phyloP scores from a whole-genome alignment of 2,888 invertebrate species.

The Uloborus plumipes region DNA sequence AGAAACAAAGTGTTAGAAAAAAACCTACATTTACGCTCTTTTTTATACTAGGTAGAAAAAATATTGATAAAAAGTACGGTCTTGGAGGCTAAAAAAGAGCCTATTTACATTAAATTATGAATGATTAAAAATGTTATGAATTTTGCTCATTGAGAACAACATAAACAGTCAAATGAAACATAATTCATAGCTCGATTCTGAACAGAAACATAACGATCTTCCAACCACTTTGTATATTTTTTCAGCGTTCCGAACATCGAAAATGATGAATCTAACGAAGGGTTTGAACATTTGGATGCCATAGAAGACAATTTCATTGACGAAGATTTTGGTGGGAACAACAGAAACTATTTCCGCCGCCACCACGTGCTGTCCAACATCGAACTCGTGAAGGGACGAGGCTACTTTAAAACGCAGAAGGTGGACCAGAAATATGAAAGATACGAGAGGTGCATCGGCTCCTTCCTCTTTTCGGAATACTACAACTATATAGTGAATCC shows the following conservation, averaged over 20 bases:
- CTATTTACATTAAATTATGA: too few relatives aligned
- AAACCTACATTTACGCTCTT: too few relatives aligned
- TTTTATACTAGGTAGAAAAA: too few relatives aligned
- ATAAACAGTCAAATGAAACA: too few relatives aligned
- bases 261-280: constrained; percentile 1
- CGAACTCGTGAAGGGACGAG: constrained; percentile 3
- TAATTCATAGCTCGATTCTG: too few relatives aligned
- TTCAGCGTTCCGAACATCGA: constrained; percentile 6
- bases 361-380: constrained; percentile 2
- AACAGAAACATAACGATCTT: too few relatives aligned
- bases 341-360: constrained; percentile 1
- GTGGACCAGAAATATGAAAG: constrained; percentile 9
- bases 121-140: too few relatives aligned
- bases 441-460: not conserved
- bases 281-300: not conserved
- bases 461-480: not conserved
- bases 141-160: too few relatives aligned
- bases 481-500: constrained; percentile 1
- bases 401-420: constrained; percentile 1
- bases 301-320: not conserved
- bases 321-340: not conserved
- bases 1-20: too few relatives aligned
- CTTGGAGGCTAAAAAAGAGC: too few relatives aligned
- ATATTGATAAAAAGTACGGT: too few relatives aligned
- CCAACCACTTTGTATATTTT: too few relatives aligned